phyloP scores from a whole-genome alignment of 2,888 invertebrate genomes.

The Cataglyphis cursor region DNA sequence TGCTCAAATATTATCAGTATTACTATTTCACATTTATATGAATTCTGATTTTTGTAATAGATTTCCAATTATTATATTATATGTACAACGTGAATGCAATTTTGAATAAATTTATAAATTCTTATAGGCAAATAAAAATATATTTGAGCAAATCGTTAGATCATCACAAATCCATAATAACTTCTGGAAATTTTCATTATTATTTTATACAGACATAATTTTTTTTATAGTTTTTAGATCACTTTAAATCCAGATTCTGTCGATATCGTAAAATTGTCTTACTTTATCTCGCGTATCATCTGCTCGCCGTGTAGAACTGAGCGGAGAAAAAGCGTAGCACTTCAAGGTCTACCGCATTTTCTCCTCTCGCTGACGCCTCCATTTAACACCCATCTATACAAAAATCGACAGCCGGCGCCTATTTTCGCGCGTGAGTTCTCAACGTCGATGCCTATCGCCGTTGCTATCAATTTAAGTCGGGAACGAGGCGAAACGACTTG shows the following conservation, averaged over 20 bases:
- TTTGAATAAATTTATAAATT: not conserved
- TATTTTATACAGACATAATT: not conserved
- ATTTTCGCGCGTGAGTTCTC: conserved; percentile 27
- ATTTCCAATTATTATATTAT: not conserved
- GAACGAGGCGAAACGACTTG: conserved; percentile 31
- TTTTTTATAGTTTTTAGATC: not conserved
- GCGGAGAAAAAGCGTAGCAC: conserved; percentile 39
- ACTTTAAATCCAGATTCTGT: not conserved
- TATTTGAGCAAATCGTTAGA: not conserved
- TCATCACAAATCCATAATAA: not conserved
- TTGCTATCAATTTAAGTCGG: conserved; percentile 55
- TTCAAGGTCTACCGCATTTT: conserved; percentile 57
- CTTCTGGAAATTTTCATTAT: not conserved
- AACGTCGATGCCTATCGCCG: conserved; percentile 25
- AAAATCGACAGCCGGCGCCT: conserved; percentile 50
- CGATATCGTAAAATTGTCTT: conserved; percentile 32
- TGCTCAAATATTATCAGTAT: not conserved
- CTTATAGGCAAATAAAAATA: not conserved
- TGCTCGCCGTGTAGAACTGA: conserved; percentile 20
- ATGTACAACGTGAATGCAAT: not conserved
- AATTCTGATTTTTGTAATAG: not conserved
- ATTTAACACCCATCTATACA: conserved; percentile 52
- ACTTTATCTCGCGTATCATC: conserved; percentile 31
- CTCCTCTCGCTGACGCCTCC: conserved; percentile 49
- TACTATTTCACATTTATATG: not conserved